A percentile compares a stretch with the other conserved stretches of the same genome.
phyloP scores from a whole-genome alignment of 2,888 invertebrate species.

The Pammene fasciana region DNA sequence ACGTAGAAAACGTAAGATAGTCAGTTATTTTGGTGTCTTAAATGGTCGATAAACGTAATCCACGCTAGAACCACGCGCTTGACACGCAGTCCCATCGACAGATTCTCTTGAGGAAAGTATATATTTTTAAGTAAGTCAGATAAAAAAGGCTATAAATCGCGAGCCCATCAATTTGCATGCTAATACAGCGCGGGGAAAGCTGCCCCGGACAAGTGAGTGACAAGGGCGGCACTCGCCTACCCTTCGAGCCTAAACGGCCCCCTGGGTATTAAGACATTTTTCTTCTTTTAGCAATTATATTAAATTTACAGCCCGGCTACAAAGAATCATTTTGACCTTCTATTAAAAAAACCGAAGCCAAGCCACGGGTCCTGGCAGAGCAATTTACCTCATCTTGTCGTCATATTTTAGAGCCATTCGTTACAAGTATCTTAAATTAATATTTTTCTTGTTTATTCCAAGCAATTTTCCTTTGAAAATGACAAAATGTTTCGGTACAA shows the following conservation, averaged over 20 bases:
- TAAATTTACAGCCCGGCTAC: constrained; percentile 59
- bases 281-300: constrained; percentile 68
- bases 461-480: constrained; percentile 36
- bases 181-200: constrained; percentile 60
- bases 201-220: constrained; percentile 73
- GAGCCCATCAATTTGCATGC: constrained; percentile 74
- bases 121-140: constrained; percentile 48
- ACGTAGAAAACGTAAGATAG: too few relatives aligned
- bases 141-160: constrained; percentile 59
- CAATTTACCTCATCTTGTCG: constrained; percentile 50
- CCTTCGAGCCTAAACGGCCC: constrained; percentile 62
- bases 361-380: constrained; percentile 48
- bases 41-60: neutral
- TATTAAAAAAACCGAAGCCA: constrained; percentile 58
- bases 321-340: constrained; percentile 54
- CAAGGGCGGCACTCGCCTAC: constrained; percentile 63
- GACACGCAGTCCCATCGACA: neutral
- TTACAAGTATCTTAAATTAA: constrained; percentile 37
- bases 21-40: neutral
- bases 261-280: constrained; percentile 69
- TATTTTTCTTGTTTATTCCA: constrained; percentile 38
- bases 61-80: too few relatives aligned
- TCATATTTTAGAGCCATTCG: constrained; percentile 35
- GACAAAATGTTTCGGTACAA: constrained; percentile 34
- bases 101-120: constrained; percentile 43